phyloP scores from a whole-genome alignment of 2,888 invertebrate species.

The Microctonus hyperodae region DNA sequence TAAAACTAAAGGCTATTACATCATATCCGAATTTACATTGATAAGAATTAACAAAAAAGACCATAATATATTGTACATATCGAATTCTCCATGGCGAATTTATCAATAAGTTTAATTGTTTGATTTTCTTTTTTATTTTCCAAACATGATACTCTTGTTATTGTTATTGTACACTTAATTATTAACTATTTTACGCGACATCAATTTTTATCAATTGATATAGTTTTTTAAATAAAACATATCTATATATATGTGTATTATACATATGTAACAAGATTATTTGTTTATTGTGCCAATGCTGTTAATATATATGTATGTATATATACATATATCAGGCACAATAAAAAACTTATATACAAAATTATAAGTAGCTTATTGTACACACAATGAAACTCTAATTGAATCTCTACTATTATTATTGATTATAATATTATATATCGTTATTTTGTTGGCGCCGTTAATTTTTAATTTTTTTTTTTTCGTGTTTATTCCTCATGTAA shows the following conservation, averaged over 20 bases:
- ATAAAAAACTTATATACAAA: not conserved
- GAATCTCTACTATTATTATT: not conserved
- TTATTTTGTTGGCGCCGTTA: slow-evolving; percentile 1
- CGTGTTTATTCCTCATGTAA: not conserved
- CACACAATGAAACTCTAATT: not conserved
- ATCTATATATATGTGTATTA: not conserved
- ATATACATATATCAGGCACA: slow-evolving; percentile 1
- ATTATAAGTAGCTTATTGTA: not conserved
- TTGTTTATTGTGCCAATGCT: not conserved
- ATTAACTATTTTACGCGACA: not conserved
- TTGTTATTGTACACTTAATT: slow-evolving; percentile 4
- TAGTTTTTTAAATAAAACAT: not conserved
- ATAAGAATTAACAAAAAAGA: not conserved
- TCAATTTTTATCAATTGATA: not conserved
- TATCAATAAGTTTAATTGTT: not conserved
- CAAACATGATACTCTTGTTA: not conserved
- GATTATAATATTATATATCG: not conserved
- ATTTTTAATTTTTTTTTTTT: not conserved
- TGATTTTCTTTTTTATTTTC: not conserved
- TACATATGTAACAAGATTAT: not conserved
- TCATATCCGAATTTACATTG: not conserved
- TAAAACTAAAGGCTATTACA: not conserved
- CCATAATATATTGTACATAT: not conserved
- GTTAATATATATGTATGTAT: too few species aligned
- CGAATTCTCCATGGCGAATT: not conserved